Evolutionary conservation across 2,888 invertebrate species (phyloP), one percentile per base, ranked within the genome.

Genomic region (Spisula solida): DNA sequence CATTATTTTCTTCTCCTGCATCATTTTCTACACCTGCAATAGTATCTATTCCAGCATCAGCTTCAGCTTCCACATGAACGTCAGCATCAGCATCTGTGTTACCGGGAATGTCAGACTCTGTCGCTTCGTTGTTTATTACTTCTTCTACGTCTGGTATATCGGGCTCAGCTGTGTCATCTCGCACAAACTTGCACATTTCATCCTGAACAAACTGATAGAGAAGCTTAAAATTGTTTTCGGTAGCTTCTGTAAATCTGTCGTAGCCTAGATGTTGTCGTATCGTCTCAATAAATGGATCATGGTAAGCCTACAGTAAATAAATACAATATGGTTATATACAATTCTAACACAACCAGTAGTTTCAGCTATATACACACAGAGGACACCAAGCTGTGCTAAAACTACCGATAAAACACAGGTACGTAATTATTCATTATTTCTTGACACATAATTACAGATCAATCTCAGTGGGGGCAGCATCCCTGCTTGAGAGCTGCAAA

Each of bases 211-310:
- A 94, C 75, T 87, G 80, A 78, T 92, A 94, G 25, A 94, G 79
- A 14, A 93, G 79, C 66, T 86, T 90, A 75, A 93, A 94, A 88
- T 94, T 95, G 81, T 98, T 98, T 96, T 98, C 98, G 91, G 99
- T 98, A 97, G 98, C 98, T 86, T 98, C 98, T 20, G 98, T 98
- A 97, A 98, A 99, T 92, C 98, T 97, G 93, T 99, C 98, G 14
- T 87, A 86, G 10, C 98, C 98, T 66, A 99, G 97, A 0, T 98
- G 98, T 90, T 97, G 97, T 96, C 98, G 97, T n/a, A 98, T 98
- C 0, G 98, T 98, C 96, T 98, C 98, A 94, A 99, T 97, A 97
- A 99, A 99, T 1, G 98, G 98, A 93, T 98, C 97, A 96, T 98
- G 98, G 95, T 98, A 98, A 98, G 98, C 98, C 98, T 99, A 94